Base-by-base conservation (phyloP, 2,888 invertebrate genomes). In the Caenorhabditis sp. region DNA sequence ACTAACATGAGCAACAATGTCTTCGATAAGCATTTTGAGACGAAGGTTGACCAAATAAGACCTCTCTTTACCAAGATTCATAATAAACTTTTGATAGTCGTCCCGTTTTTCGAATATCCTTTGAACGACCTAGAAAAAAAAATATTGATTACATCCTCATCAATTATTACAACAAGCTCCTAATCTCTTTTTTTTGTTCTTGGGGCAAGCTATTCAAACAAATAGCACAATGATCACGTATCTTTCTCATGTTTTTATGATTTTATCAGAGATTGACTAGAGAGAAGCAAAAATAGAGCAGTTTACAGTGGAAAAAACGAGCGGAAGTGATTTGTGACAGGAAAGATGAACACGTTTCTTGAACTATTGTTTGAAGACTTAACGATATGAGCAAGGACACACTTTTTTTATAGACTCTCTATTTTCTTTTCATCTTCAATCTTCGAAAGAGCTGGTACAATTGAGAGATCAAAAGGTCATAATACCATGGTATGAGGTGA, bases 21-120 rank as follows among this genome's bases (percentile, higher is more conserved):
- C 76, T 60, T 86, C 86, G 20, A 87, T 68, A 23, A 85, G 78
- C 21, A 82, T 78, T 58, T 83, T 83, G 70, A 87, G 74, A 8
- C 70, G 74, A 36, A 69, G 69, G 50, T 84, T 85, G 62, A 85
- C 78, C 38, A 72, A 77, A 17, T 62, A 70, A 64, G 84, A 84
- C 23, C 78, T 67, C 52, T 86, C 84, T 64, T 81, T 83, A 57
- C 86, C 86, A 63, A 87, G 49, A 2, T 66, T 60, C 62, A 83
- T 77, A 50, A 83, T 79, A 59, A 83, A 86, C 50, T 69, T 77
- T 59, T 83, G 83, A 67, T 82, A 84, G 67, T 87, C 87, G 20
- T 76, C 74, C 8, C 87, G 80, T 75, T 87, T 87, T 63, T 87
- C 86, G 73, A 84, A 85, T n/a, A 87, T 76, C 27, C 87, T 66